Percentiles rank a stretch among this genome's conserved stretches.
These are phyloP conservation scores for Tapirus terrestris DNA, from an alignment of 2,113 vertebrate genomes.

Conservation along the genomic window DNA sequence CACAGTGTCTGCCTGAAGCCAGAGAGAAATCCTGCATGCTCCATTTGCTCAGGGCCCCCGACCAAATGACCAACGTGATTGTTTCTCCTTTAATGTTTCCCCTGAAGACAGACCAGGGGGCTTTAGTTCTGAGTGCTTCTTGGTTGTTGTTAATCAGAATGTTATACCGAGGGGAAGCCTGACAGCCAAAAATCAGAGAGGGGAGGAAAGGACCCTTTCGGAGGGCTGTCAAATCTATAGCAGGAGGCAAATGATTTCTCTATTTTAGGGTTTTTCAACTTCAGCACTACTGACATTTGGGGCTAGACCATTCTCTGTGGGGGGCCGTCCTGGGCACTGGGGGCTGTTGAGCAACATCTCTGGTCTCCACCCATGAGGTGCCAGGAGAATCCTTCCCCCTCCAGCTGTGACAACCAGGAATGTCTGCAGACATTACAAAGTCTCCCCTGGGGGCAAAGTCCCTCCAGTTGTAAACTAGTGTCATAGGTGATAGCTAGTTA, in stretches of 20 bases:
- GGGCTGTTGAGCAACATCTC: rapidly evolving
- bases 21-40: neutral
- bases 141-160: neutral
- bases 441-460: too few relatives aligned
- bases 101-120: rapidly evolving
- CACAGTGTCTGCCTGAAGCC: rapidly evolving
- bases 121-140: rapidly evolving
- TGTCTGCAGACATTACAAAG: neutral
- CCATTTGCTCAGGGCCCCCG: rapidly evolving
- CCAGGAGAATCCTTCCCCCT: too few relatives aligned
- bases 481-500: too few relatives aligned
- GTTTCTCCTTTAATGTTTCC: neutral
- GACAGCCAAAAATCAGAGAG: rapidly evolving
- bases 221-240: rapidly evolving
- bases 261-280: neutral
- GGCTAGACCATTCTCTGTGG: rapidly evolving
- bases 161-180: rapidly evolving
- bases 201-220: too few relatives aligned
- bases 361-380: rapidly evolving
- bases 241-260: rapidly evolving
- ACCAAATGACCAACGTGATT: rapidly evolving
- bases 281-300: rapidly evolving
- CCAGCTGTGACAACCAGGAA: rapidly evolving
- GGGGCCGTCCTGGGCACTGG: rapidly evolving
- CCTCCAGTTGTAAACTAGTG: neutral